These are phyloP conservation scores for Setophaga coronata DNA, from an alignment of 2,113 vertebrate species.

Conservation along the genomic window DNA sequence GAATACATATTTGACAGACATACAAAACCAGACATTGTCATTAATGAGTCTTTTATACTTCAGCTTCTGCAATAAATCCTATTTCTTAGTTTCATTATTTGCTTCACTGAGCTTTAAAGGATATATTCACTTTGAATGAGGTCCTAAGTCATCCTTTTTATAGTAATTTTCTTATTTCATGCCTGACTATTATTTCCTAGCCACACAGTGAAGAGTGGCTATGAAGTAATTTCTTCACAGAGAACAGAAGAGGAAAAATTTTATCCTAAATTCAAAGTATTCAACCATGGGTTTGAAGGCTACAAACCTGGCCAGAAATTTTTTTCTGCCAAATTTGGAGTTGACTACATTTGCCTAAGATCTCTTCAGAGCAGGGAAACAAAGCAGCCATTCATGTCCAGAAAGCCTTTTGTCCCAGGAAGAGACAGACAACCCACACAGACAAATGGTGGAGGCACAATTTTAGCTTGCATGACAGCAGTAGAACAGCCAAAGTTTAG, in stretches of 20 bases:
- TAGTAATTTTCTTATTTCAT: not conserved
- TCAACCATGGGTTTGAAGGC: not conserved
- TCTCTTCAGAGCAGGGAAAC: conserved; percentile 11
- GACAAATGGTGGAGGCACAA: not conserved
- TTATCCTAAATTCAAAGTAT: not conserved
- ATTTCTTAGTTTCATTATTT: not conserved
- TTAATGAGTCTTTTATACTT: not conserved
- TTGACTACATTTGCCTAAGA: not conserved
- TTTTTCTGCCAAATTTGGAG: not conserved
- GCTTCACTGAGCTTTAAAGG: not conserved
- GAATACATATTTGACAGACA: not conserved
- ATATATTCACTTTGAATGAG: not conserved
- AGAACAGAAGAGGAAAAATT: not conserved
- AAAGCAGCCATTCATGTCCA: conserved; percentile 28
- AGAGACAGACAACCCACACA: not conserved
- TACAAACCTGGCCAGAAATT: not conserved
- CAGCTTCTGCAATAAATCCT: not conserved
- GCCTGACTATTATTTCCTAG: not conserved
- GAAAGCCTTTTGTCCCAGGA: conserved; percentile 12
- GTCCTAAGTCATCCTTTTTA: not conserved
- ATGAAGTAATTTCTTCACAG: not conserved
- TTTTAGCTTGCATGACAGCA: not conserved
- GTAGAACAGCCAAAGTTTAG: not conserved
- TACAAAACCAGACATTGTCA: not conserved
- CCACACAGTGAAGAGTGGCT: not conserved